Percentiles rank a stretch among this genome's conserved stretches.
Evolutionary conservation across 30 jellyfish, hydroid and myxozoan genomes (phyloP).

Genomic region (Aurelia aurita complex sp. Pacific): DNA sequence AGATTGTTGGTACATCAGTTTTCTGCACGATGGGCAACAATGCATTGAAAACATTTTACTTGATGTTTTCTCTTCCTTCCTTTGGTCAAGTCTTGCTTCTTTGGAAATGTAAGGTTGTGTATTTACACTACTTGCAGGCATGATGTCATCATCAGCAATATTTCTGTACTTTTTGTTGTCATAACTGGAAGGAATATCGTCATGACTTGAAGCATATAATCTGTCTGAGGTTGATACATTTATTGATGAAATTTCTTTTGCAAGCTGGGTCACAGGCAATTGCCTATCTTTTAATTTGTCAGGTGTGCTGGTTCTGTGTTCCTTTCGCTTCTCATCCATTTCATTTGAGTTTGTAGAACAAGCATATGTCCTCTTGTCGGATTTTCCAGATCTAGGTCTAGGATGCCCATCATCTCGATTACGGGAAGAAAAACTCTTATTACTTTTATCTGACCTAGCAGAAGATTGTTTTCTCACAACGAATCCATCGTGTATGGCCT

Average conservation of each 20-base stretch:
- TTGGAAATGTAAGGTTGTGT: too few species aligned
- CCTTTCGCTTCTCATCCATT: background rate
- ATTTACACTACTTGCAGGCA: too few species aligned
- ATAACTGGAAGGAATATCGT: too few species aligned
- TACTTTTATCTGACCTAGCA: too few species aligned
- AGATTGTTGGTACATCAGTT: slow-evolving; percentile 39
- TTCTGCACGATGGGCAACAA: slow-evolving; percentile 63
- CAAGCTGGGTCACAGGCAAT: background rate
- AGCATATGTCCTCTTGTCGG: slow-evolving; percentile 10
- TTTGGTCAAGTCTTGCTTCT: background rate
- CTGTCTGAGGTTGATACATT: background rate
- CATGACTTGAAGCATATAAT: too few species aligned
- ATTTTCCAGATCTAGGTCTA: background rate
- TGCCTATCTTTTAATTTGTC: background rate
- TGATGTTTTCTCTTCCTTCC: background rate
- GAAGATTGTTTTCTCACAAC: slow-evolving; percentile 45
- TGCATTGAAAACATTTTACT: slow-evolving; percentile 49
- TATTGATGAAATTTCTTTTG: slow-evolving; percentile 28
- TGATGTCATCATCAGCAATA: too few species aligned
- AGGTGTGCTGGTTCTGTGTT: slow-evolving; percentile 48
- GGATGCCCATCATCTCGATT: too few species aligned
- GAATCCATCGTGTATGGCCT: slow-evolving; percentile 39
- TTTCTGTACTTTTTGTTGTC: too few species aligned
- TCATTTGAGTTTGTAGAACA: slow-evolving; percentile 18
- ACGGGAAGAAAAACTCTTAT: too few species aligned